Percentiles rank a stretch among this genome's conserved stretches.
These are phyloP conservation scores for Myotis planiceps DNA, from an alignment of 2,797 vertebrate genomes.

Conservation along the genomic window DNA sequence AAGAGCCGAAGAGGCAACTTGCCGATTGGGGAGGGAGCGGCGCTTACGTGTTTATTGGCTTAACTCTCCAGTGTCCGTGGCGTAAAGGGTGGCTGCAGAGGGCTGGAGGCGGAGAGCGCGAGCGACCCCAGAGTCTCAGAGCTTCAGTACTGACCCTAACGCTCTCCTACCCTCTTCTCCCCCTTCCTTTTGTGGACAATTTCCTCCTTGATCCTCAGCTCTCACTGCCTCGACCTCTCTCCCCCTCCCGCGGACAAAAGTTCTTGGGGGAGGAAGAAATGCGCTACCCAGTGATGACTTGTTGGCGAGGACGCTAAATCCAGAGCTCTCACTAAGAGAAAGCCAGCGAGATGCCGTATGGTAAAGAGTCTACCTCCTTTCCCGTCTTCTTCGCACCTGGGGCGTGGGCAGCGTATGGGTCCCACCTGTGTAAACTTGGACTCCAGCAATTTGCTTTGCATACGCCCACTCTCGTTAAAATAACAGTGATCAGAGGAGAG, in stretches of 20 bases:
- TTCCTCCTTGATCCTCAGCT: background rate
- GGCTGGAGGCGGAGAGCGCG: constrained; percentile 51
- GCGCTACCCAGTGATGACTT: background rate
- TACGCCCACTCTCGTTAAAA: background rate
- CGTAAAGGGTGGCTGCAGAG: constrained; percentile 76
- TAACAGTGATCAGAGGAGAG: background rate
- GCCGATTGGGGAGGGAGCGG: constrained; percentile 90
- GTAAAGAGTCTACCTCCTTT: background rate
- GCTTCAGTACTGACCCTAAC: background rate
- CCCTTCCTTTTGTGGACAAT: background rate
- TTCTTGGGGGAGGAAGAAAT: constrained; percentile 26
- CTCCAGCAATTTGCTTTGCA: background rate
- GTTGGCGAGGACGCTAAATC: background rate
- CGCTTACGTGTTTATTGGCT: constrained; percentile 92
- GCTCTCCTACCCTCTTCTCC: no score
- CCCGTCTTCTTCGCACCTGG: background rate
- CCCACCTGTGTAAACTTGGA: background rate
- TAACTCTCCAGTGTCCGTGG: constrained; percentile 92
- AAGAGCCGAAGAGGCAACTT: constrained; percentile 89
- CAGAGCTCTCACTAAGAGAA: background rate
- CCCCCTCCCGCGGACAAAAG: constrained; percentile 31
- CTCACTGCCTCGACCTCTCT: background rate
- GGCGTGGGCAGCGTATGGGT: background rate
- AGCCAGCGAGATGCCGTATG: background rate
- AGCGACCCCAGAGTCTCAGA: background rate